Conservation (phyloP, 2,797 vertebrate genomes). For the Centroberyx gerrardi region DNA sequence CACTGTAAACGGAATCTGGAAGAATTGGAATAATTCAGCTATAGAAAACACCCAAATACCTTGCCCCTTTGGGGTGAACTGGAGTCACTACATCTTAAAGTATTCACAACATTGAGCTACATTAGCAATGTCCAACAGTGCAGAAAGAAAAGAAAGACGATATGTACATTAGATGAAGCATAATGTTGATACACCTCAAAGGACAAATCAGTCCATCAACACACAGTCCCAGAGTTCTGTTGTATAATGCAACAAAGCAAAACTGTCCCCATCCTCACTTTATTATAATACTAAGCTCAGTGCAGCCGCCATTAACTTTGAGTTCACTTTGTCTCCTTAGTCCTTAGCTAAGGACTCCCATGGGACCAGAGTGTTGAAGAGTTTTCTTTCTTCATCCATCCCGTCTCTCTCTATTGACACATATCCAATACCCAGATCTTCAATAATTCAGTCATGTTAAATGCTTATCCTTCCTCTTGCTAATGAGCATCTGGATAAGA, state of each 20-base stretch:
- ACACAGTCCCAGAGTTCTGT: neutral
- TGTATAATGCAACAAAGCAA: neutral
- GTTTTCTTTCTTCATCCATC: slow-evolving; percentile 17
- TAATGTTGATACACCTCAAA: neutral
- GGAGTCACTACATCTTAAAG: neutral
- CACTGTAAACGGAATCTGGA: slow-evolving; percentile 14
- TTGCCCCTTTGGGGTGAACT: neutral
- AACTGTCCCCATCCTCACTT: no score
- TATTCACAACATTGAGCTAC: neutral
- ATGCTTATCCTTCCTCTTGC: neutral
- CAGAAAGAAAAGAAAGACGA: neutral
- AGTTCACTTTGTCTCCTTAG: no score
- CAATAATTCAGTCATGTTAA: neutral
- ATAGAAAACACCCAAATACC: neutral
- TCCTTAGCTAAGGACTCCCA: neutral
- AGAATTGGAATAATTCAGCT: slow-evolving; percentile 20
- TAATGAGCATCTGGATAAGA: no score
- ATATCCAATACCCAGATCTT: slow-evolving; percentile 24
- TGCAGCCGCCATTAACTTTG: no score
- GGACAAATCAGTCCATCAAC: neutral
- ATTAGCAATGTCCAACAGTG: neutral
- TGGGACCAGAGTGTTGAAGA: neutral
- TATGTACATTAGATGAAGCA: neutral
- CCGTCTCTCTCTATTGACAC: neutral
- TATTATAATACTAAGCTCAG: no score